Conservation (phyloP, 2,113 vertebrate genomes). For the Psilopogon haemacephalus region DNA sequence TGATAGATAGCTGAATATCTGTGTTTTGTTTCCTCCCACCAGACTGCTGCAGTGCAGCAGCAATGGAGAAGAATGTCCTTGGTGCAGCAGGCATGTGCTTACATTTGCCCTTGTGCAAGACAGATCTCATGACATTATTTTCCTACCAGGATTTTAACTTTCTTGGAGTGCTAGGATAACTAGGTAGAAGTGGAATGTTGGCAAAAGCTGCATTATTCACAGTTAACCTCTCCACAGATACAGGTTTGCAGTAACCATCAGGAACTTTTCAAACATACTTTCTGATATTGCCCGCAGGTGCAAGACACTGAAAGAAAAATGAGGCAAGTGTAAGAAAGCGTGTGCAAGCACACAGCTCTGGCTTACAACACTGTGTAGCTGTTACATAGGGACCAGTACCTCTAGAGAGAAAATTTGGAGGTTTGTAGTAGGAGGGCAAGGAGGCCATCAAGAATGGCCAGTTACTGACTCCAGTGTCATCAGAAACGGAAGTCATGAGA, state of each 20-base stretch:
- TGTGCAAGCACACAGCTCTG: neutral
- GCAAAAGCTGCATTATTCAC: neutral
- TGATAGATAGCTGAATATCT: neutral
- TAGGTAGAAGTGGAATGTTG: neutral
- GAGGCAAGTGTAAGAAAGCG: neutral
- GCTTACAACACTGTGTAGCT: neutral
- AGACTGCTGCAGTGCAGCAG: neutral
- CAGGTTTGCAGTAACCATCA: neutral
- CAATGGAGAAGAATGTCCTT: neutral
- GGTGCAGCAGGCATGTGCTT: neutral
- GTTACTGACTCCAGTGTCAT: neutral
- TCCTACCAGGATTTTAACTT: neutral
- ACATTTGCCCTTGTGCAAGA: neutral
- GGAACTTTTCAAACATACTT: neutral
- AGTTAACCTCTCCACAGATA: neutral
- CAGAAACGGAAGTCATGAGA: neutral
- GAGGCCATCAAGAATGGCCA: neutral
- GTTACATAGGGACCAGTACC: rapidly evolving
- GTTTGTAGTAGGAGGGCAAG: neutral
- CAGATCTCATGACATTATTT: neutral
- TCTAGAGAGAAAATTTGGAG: neutral
- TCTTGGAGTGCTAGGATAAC: neutral
- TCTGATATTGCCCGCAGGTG: neutral
- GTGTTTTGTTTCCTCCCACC: neutral
- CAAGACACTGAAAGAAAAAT: neutral